These are phyloP conservation scores for Drosophila kuntzei DNA, from an alignment of 2,888 invertebrate genomes.

Conservation along the genomic window DNA sequence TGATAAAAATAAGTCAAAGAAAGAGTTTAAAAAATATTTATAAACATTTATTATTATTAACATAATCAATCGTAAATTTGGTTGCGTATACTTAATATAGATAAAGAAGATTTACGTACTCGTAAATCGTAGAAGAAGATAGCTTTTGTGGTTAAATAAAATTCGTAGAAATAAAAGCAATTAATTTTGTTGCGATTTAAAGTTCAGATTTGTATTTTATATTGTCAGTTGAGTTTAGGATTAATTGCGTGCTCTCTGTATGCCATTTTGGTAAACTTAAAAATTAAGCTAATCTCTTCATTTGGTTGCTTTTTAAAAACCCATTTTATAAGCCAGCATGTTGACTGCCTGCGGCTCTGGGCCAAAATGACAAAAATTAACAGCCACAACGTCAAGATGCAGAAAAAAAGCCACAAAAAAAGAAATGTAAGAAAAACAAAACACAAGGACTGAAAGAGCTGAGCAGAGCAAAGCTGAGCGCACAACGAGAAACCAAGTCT, in stretches of 20 bases:
- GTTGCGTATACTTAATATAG: too few relatives aligned
- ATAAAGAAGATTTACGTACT: too few relatives aligned
- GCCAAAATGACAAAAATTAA: constrained; percentile 72
- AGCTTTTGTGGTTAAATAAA: too few relatives aligned
- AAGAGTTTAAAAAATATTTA: too few relatives aligned
- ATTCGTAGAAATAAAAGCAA: background rate
- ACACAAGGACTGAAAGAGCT: constrained; percentile 22
- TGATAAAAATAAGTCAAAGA: too few relatives aligned
- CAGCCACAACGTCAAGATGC: constrained; percentile 60
- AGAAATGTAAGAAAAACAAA: constrained; percentile 58
- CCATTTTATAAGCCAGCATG: constrained; percentile 57
- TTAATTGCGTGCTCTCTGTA: constrained; percentile 4
- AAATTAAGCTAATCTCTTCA: constrained; percentile 52
- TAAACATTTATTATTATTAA: too few relatives aligned
- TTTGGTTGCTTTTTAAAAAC: constrained; percentile 52
- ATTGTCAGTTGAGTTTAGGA: constrained; percentile 1
- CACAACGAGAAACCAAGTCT: constrained; percentile 70
- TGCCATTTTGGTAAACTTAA: constrained; percentile 31
- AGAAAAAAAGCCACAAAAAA: constrained; percentile 30
- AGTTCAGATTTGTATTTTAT: background rate
- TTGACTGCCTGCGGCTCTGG: constrained; percentile 59
- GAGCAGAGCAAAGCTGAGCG: constrained; percentile 16
- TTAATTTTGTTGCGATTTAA: background rate
- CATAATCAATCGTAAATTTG: too few relatives aligned
- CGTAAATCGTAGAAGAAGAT: too few relatives aligned